Evolutionary conservation across 2,797 vertebrate species (phyloP).

Genomic region (Sternotherus odoratus): DNA sequence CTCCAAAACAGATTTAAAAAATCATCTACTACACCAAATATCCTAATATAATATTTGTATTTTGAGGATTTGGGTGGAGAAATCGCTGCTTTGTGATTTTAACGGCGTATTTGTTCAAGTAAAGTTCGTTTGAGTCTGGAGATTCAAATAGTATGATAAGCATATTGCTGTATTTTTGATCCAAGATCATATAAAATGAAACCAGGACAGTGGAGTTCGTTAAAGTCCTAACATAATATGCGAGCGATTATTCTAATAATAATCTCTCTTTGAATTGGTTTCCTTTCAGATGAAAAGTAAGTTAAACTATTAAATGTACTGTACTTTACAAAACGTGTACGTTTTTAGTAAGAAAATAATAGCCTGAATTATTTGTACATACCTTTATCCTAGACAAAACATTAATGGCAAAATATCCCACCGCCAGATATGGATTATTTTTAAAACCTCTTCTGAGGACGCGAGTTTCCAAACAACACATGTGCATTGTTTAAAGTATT

Average conservation of each 20-base stretch:
- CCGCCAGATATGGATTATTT: not conserved
- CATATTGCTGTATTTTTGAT: not conserved
- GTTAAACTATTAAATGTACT: not conserved
- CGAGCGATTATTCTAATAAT: not conserved
- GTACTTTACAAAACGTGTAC: not conserved
- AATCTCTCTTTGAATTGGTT: not conserved
- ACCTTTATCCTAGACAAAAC: not conserved
- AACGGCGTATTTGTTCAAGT: not conserved
- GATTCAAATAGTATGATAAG: not conserved
- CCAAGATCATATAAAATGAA: not conserved
- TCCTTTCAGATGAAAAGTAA: not conserved
- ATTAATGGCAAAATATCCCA: not conserved
- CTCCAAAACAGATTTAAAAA: not conserved
- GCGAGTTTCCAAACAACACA: not conserved
- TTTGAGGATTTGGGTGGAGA: fast-evolving
- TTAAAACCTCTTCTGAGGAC: not conserved
- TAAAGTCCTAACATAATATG: not conserved
- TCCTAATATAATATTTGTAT: not conserved
- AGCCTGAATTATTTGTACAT: not conserved
- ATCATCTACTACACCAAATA: not conserved
- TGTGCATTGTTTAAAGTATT: not conserved
- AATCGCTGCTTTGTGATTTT: not conserved
- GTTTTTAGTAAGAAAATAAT: not conserved
- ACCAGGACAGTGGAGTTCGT: not conserved
- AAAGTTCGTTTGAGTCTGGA: not conserved